Evolutionary conservation across 2,113 vertebrate species (phyloP), one percentile per base, ranked within the genome.

Genomic region (Aramus guarauna): DNA sequence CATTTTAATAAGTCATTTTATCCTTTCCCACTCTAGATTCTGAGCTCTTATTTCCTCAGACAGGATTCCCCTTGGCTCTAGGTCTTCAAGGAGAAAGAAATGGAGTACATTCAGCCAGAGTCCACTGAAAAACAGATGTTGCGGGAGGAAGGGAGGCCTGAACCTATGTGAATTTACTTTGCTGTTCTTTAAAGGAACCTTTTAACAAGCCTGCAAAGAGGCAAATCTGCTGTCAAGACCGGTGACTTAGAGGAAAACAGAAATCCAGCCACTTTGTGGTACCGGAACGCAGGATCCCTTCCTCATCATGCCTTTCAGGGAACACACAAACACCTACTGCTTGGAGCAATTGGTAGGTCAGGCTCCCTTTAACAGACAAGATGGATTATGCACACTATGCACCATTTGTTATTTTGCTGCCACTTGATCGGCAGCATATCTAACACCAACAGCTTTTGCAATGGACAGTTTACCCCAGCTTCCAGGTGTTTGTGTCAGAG

Each of bases 371-470:
- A 47, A 9, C 91, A 52, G 41, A 4, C 72, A 71, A 76, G 83
- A 77, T 15, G 64, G 90, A 91, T 94, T 85, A 83, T 67, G 63
- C 67, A 83, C 82, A 39, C 76, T 12, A 5, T 47, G 89, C 91
- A 96, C 87, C 91, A 91, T 92, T 95, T 91, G 52, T 90, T 95
- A 82, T 79, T 63, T 74, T 19, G 15, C 93, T 81, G 83, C 74
- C 66, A 11, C 82, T 83, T 3, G 12, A 64, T 21, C 37, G 2
- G 34, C 90, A 67, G 9, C 55, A 1, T 5, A 56, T 50, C 79
- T 13, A 45, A 27, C 55, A 21, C 41, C 9, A 0, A 50, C n/a
- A 79, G 82, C 76, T 88, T 75, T 43, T 22, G 58, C 75, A 88
- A 67, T 8, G 34, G 87, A 84, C 62, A 93, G 26, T 32, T 52